Evolutionary conservation across 2,113 vertebrate species (phyloP).

Genomic region (Archocentrus centrarchus): DNA sequence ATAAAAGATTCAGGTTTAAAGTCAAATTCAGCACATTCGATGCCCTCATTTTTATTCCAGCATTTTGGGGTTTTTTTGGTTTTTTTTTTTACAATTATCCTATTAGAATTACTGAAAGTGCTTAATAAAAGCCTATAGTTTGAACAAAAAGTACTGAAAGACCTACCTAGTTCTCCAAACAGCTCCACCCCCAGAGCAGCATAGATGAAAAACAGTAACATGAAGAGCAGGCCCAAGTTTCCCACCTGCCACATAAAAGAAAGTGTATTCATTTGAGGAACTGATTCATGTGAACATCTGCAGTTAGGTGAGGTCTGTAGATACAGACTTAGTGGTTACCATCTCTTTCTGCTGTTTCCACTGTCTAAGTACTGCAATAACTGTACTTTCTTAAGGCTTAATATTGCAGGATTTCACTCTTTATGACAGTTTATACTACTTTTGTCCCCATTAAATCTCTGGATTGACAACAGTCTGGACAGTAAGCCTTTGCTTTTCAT

Average conservation of each 20-base stretch:
- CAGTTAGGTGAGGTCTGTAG: neutral
- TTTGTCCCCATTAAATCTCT: neutral
- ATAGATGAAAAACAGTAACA: slow-evolving; percentile 84
- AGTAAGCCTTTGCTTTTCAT: neutral
- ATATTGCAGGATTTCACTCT: neutral
- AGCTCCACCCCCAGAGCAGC: slow-evolving; percentile 82
- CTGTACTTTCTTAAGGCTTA: neutral
- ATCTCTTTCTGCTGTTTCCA: neutral
- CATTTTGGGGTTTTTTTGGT: no score
- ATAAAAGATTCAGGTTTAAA: no score
- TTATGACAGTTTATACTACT: neutral
- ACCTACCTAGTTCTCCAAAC: slow-evolving; percentile 80
- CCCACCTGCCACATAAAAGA: slow-evolving; percentile 74
- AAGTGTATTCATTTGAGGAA: neutral
- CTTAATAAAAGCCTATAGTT: neutral
- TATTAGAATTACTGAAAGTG: no score
- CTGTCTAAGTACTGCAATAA: neutral
- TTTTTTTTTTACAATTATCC: no score
- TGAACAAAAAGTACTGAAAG: neutral
- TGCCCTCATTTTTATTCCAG: no score
- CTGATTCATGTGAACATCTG: neutral
- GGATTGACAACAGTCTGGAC: neutral
- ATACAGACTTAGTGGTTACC: neutral
- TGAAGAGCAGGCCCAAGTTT: slow-evolving; percentile 82
- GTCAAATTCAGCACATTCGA: no score